Conservation (phyloP, 2,797 vertebrate species). For the Clarias fuscus region DNA sequence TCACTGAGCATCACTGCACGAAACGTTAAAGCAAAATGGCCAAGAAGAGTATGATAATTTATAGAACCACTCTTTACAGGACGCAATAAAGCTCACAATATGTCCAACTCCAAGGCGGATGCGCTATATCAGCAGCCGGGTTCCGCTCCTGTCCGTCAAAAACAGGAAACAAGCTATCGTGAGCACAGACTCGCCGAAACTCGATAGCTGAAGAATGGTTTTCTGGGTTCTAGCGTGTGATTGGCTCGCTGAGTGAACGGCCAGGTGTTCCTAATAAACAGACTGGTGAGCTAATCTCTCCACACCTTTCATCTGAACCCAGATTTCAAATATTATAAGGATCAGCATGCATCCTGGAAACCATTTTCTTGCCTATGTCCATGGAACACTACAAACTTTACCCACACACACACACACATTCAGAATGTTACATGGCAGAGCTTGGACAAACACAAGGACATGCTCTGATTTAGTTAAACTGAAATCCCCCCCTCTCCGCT, state of each 20-base stretch:
- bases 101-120: not conserved
- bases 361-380: not conserved
- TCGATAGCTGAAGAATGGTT: not conserved
- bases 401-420: not conserved
- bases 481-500: constrained; percentile 1
- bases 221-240: not conserved
- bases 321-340: not conserved
- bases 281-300: not conserved
- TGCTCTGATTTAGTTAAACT: constrained; percentile 42
- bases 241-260: not conserved
- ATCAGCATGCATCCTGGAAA: not conserved
- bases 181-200: not conserved
- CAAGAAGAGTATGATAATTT: not conserved
- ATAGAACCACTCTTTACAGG: not conserved
- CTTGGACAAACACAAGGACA: constrained; percentile 40
- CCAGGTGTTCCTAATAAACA: constrained; percentile 20
- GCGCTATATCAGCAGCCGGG: not conserved
- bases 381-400: not conserved
- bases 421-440: constrained; percentile 21
- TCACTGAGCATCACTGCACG: not conserved
- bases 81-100: not conserved
- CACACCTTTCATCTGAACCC: not conserved
- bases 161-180: not conserved
- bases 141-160: not conserved
- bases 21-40: not conserved